phyloP scores from a whole-genome alignment of 2,797 vertebrate genomes.

The Otus scops region DNA sequence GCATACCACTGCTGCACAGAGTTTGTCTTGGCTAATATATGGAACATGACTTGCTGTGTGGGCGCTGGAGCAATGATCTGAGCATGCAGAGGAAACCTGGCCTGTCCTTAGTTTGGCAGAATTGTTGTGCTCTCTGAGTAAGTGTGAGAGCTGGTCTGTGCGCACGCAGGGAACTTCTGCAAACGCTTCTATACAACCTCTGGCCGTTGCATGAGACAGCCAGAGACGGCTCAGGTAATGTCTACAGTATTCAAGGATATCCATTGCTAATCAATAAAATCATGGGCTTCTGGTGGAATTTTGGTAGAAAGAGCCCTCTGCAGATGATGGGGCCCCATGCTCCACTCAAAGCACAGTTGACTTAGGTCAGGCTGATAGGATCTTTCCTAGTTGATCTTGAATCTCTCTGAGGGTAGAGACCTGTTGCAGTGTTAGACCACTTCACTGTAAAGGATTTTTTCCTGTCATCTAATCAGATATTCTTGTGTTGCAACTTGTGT shows the following conservation, averaged over 20 bases:
- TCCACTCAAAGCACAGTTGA: background rate
- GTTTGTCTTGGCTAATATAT: background rate
- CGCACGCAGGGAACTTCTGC: background rate
- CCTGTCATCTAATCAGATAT: background rate
- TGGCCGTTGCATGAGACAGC: accelerated
- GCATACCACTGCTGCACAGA: background rate
- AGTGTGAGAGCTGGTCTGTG: background rate
- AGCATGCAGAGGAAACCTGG: accelerated
- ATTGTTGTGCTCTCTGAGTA: background rate
- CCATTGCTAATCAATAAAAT: background rate
- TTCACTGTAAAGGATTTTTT: background rate
- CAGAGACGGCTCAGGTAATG: background rate
- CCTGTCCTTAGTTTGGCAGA: background rate
- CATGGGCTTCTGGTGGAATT: background rate
- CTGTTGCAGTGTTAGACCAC: background rate
- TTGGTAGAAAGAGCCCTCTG: background rate
- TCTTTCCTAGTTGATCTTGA: background rate
- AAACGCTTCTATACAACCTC: background rate
- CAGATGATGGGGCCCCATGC: background rate
- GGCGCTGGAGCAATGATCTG: background rate
- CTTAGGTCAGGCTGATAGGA: background rate
- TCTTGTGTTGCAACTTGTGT: background rate
- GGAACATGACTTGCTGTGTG: background rate
- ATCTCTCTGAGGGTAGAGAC: background rate
- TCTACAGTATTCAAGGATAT: background rate